Conservation (phyloP, 2,888 invertebrate species). For the Clitarchus hookeri region DNA sequence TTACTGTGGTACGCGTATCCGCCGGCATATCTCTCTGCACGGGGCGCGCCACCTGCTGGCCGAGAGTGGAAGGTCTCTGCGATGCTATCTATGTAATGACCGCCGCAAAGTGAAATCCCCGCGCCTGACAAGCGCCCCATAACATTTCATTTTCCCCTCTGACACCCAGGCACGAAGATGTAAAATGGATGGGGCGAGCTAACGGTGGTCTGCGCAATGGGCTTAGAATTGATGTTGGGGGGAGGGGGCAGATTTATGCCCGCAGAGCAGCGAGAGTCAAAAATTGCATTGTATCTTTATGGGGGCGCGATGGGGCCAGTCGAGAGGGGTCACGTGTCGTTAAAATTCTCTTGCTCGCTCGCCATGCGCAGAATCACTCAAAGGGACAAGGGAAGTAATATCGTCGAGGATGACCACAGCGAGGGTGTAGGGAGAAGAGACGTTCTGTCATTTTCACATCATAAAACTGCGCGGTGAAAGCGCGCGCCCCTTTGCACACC, state of each 20-base stretch:
- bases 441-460: background rate
- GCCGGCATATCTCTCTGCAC: background rate
- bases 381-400: too few relatives aligned
- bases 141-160: background rate
- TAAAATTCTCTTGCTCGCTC: background rate
- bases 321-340: background rate
- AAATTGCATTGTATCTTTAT: background rate
- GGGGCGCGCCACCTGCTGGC: background rate
- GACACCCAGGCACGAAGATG: too few relatives aligned
- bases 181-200: background rate
- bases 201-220: background rate
- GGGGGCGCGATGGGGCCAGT: background rate
- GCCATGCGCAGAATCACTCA: background rate
- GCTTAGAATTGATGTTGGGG: background rate
- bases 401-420: background rate
- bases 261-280: background rate
- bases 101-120: background rate
- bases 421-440: background rate
- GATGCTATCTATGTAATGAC: conserved; percentile 2
- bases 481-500: background rate
- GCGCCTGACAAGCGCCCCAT: background rate
- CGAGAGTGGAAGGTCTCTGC: background rate
- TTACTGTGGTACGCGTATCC: background rate
- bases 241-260: background rate
- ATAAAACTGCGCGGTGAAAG: conserved; percentile 7